Evolutionary conservation across 2,797 vertebrate species (phyloP).

Genomic region (Peromyscus eremicus): DNA sequence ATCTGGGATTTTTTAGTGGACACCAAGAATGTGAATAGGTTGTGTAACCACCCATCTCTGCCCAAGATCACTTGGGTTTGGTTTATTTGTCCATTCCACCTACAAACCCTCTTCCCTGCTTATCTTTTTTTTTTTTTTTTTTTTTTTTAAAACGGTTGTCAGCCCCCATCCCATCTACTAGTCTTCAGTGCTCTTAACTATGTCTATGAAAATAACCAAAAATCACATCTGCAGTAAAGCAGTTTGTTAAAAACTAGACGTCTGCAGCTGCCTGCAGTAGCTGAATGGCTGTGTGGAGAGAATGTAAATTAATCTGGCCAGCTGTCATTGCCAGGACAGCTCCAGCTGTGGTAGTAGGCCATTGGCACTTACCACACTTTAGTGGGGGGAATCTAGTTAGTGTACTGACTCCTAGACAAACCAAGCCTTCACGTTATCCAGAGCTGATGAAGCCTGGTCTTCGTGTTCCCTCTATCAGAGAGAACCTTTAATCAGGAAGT

Average conservation of each 20-base stretch:
- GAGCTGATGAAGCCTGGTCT: constrained; percentile 46
- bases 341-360: constrained; percentile 76
- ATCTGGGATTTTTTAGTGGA: background rate
- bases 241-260: constrained; percentile 22
- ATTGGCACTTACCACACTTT: constrained; percentile 46
- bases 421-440: constrained; percentile 54
- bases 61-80: background rate
- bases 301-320: constrained; percentile 77
- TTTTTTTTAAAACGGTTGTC: background rate
- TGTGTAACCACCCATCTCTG: background rate
- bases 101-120: background rate
- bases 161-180: background rate
- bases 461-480: constrained; percentile 19
- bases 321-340: constrained; percentile 76
- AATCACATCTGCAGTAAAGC: constrained; percentile 49
- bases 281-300: background rate
- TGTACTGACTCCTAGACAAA: constrained; percentile 66
- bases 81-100: constrained; percentile 17
- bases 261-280: constrained; percentile 55
- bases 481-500: constrained; percentile 59
- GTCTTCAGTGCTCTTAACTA: constrained; percentile 24
- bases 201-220: constrained; percentile 42
- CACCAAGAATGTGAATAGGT: background rate
- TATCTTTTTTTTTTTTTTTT: background rate
- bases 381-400: constrained; percentile 28